phyloP scores from a whole-genome alignment of 2,888 invertebrate species.

The Pandemis corylana region DNA sequence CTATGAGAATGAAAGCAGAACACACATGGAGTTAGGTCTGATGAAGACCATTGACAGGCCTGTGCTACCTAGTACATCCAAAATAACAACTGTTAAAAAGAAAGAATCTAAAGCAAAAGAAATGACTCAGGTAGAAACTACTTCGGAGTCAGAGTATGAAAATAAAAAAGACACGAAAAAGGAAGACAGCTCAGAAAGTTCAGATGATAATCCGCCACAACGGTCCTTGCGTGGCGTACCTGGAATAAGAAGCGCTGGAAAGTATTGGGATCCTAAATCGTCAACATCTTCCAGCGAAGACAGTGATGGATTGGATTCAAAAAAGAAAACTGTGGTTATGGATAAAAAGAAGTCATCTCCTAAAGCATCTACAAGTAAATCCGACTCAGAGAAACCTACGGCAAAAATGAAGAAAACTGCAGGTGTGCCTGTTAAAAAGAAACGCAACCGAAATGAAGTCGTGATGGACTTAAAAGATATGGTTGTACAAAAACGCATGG shows the following conservation, averaged over 20 bases:
- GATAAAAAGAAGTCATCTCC: conserved; percentile 75
- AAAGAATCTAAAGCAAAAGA: conserved; percentile 75
- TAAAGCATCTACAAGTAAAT: conserved; percentile 69
- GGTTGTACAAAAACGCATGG: conserved; percentile 96
- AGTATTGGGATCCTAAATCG: conserved; percentile 93
- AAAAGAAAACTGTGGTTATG: conserved; percentile 60
- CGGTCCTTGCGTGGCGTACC: conserved; percentile 89
- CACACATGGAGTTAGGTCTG: conserved; percentile 87
- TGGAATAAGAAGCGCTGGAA: conserved; percentile 90
- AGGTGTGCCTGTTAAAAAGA: conserved; percentile 79
- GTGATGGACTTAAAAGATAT: conserved; percentile 94
- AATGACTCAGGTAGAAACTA: conserved; percentile 73
- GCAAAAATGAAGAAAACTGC: conserved; percentile 77
- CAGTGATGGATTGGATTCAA: conserved; percentile 75
- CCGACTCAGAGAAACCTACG: conserved; percentile 81
- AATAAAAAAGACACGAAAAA: conserved; percentile 68
- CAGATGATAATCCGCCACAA: conserved; percentile 83
- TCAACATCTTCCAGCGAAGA: conserved; percentile 86
- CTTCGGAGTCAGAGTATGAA: conserved; percentile 82
- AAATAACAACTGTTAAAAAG: conserved; percentile 73
- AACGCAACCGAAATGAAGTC: conserved; percentile 86
- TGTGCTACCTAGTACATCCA: conserved; percentile 81
- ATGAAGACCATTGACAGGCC: conserved; percentile 80
- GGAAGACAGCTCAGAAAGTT: conserved; percentile 77
- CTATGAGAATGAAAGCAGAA: conserved; percentile 94